phyloP scores from a whole-genome alignment of 2,888 invertebrate genomes.

The Heliconius sara region DNA sequence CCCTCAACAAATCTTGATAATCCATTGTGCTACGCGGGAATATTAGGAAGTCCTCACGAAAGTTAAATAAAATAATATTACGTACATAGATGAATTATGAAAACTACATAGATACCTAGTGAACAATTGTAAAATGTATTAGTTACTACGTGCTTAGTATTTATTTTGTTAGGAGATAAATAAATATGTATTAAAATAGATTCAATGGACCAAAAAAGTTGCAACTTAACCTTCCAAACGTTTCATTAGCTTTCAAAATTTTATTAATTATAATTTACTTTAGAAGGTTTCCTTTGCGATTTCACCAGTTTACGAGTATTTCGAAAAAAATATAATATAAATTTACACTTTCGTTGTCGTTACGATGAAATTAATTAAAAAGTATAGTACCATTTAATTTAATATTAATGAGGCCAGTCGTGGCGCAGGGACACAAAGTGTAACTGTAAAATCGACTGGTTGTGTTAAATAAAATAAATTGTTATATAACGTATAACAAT shows the following conservation, averaged over 20 bases:
- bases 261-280: background rate
- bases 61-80: background rate
- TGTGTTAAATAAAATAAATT: background rate
- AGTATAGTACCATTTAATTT: background rate
- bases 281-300: background rate
- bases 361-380: background rate
- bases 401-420: no score
- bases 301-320: background rate
- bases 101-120: no score
- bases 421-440: no score
- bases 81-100: no score
- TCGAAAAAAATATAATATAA: background rate
- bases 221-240: background rate
- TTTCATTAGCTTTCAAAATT: background rate
- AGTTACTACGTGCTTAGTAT: no score
- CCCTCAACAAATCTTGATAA: slow-evolving; percentile 10
- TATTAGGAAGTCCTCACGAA: background rate
- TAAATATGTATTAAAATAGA: background rate
- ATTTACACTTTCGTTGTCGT: background rate
- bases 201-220: background rate
- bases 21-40: background rate
- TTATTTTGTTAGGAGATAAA: background rate
- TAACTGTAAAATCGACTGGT: no score
- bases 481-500: background rate
- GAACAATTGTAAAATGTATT: no score